These are phyloP conservation scores for Parazoanthus swiftii DNA, from an alignment of 92 coral and sea anemone genomes.

Conservation along the genomic window DNA sequence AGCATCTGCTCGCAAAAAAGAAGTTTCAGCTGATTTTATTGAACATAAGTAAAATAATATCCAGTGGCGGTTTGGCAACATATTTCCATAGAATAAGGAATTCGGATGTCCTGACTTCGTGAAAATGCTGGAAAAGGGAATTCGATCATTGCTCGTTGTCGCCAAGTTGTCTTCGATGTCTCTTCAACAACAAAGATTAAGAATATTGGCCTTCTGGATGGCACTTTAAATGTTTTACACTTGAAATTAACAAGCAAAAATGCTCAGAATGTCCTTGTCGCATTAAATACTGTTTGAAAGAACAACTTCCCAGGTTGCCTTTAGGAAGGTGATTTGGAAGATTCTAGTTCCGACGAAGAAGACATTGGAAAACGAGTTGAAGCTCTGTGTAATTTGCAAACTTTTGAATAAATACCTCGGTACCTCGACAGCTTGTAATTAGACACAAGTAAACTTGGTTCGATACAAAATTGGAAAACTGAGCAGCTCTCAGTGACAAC, in stretches of 20 bases:
- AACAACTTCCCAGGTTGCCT: neutral
- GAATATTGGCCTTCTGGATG: neutral
- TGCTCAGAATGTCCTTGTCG: neutral
- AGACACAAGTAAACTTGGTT: neutral
- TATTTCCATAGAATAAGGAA: too few relatives aligned
- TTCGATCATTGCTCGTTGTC: too few relatives aligned
- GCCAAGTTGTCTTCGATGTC: too few relatives aligned
- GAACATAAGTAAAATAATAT: too few relatives aligned
- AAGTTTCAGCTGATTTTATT: too few relatives aligned
- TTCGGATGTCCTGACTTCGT: too few relatives aligned
- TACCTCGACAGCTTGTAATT: neutral
- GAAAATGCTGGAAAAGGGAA: too few relatives aligned
- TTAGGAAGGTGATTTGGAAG: neutral
- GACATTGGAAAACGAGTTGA: neutral
- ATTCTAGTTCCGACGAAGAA: neutral
- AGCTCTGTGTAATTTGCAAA: neutral
- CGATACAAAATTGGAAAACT: neutral
- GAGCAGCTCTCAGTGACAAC: neutral
- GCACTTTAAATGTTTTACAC: slow-evolving; percentile 2
- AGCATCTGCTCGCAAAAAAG: too few relatives aligned
- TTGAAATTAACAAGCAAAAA: neutral
- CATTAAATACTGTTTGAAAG: neutral
- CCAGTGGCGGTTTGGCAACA: too few relatives aligned
- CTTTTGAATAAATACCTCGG: neutral
- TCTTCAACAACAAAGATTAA: neutral